Base-by-base conservation (phyloP, 2,113 vertebrate genomes). In the Brachypteracias leptosomus region DNA sequence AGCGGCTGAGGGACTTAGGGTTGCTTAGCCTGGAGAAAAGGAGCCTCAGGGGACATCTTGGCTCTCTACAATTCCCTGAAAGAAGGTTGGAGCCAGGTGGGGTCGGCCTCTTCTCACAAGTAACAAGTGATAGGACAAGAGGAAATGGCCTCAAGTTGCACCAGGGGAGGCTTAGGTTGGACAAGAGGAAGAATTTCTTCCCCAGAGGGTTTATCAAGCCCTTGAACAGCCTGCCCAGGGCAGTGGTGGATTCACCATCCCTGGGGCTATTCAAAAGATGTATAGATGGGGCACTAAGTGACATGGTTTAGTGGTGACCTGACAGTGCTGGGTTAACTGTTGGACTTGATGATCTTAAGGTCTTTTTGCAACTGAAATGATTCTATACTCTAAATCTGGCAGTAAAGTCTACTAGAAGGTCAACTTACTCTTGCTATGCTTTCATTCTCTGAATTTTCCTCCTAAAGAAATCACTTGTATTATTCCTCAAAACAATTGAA, bases 351-450 rank as follows among this genome's bases (percentile, higher is more conserved):
- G 31, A n/a, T 36, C n/a, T 36, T 61, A 36, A 38, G 35, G 24
- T 62, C 15, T 25, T 25, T 61, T 25, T 14, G n/a, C 35, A 36
- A 15, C 13, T 19, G 24, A 61, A 61, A 24, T 25, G 16, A 61
- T 61, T 61, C 55, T 58, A n/a, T 6, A 4, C 31, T 92, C 83
- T 90, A 89, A 92, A 96, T 90, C 80, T 87, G 68, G 77, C 89
- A 75, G 18, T 21, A 36, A 47, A 75, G 46, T 52, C 42, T 77
- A 8, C 51, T 66, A 46, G 88, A 88, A 91, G 83, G 82, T 92
- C 90, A 96, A 29, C 1, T 0, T 59, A 25, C 67, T 80, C 68
- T 74, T 83, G 71, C 82, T 58, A 25, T 42, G 63, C 11, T 14
- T 76, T 52, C 31, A 35, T 73, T 61, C 63, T 47, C 54, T 7